Base-by-base conservation (phyloP, 2,113 vertebrate genomes). In the Apteryx mantelli region DNA sequence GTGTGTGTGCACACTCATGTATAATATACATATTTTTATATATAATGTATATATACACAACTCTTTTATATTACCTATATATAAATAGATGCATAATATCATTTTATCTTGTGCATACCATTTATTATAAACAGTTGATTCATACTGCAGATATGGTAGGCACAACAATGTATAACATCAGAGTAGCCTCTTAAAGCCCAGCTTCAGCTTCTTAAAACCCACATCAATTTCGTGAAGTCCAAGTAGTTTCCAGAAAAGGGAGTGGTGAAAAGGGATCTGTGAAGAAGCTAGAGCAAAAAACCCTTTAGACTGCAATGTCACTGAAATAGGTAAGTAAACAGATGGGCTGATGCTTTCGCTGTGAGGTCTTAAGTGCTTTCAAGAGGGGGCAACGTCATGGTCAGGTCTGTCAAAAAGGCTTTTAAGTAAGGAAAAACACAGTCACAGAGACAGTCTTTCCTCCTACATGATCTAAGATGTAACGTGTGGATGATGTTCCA, bases 321-420 rank as follows among this genome's bases (percentile, higher is more conserved):
- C 16, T 48, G 14, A 21, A 15, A 53, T 48, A 44, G n/a, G 4
- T 48, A 64, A 79, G 28, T 3, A 53, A 19, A 42, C 4, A 58
- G 56, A 8, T 4, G 13, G 2, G 53, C 11, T 1, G 0, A 16
- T 22, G 14, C 7, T 28, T 83, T 58, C 21, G 44, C 55, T 34
- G 24, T 71, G 24, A 68, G 2, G 16, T 78, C 10, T 95, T 30
- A 48, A 0, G 1, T 36, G 7, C 15, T 82, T 60, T 64, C 5
- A 66, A 48, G 7, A 7, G 1, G 55, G 2, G n/a, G 34, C 7
- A 40, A 5, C 19, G 73, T 73, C 20, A 13, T 7, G 4, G 25
- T 81, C 32, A 64, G 15, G 16, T 32, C 4, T 22, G 19, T 32
- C 50, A 68, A 21, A 82, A 87, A 60, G 15, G 19, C 34, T 34